phyloP scores from a whole-genome alignment of 1,140 invertebrate genomes.

The Aphidius gifuensis region DNA sequence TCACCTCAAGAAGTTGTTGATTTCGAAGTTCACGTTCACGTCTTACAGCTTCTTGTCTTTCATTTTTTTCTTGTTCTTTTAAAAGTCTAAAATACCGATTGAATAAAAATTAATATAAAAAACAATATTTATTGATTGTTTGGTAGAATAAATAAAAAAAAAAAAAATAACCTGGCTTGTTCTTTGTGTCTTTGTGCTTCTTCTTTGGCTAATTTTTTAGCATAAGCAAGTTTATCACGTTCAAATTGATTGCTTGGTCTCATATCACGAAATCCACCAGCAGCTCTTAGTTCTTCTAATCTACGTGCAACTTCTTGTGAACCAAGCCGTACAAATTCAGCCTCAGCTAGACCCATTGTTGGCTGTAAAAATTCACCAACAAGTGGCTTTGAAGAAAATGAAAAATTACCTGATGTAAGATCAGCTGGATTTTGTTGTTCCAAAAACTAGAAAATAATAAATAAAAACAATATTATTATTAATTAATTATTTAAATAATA shows the following conservation, averaged over 20 bases:
- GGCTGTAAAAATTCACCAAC: constrained; percentile 86
- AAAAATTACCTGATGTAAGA: constrained; percentile 83
- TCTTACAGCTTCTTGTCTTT: constrained; percentile 72
- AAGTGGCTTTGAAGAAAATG: constrained; percentile 82
- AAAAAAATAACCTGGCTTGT: constrained; percentile 53
- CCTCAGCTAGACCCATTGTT: constrained; percentile 50
- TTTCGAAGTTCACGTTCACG: constrained; percentile 73
- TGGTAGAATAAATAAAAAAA: background rate
- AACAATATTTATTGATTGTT: constrained; percentile 12
- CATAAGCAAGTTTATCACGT: constrained; percentile 61
- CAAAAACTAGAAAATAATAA: constrained; percentile 60
- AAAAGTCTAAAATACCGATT: constrained; percentile 56
- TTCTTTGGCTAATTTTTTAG: constrained; percentile 56
- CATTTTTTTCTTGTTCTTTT: constrained; percentile 74
- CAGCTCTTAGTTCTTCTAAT: constrained; percentile 61
- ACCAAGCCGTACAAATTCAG: constrained; percentile 52
- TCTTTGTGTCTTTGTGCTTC: constrained; percentile 61
- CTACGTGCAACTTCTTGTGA: constrained; percentile 55
- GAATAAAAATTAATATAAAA: no score
- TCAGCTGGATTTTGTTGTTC: constrained; percentile 74
- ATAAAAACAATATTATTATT: constrained; percentile 35
- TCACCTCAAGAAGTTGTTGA: constrained; percentile 67
- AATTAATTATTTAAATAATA: constrained; percentile 5
- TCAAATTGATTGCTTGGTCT: constrained; percentile 54
- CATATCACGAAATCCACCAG: constrained; percentile 45